Evolutionary conservation across 2,797 vertebrate genomes (phyloP).

Genomic region (Poeciliopsis gracilis): DNA sequence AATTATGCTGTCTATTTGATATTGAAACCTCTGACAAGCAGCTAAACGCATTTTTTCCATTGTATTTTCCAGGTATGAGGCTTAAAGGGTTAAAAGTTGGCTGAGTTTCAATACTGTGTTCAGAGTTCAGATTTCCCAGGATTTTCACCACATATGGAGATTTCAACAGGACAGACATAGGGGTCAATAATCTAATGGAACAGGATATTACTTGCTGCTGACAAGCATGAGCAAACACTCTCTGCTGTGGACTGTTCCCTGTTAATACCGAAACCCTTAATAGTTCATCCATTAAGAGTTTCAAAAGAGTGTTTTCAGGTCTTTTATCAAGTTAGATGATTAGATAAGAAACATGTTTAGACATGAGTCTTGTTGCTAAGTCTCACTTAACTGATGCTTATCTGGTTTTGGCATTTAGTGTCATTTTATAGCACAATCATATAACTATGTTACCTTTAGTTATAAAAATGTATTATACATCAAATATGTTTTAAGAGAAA

Average conservation of each 20-base stretch:
- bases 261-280: slow-evolving; percentile 2
- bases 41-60: no score
- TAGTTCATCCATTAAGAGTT: slow-evolving; percentile 33
- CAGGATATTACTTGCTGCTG: slow-evolving; percentile 4
- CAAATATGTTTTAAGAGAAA: no score
- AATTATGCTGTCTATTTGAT: not conserved
- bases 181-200: not conserved
- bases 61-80: no score
- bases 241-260: slow-evolving; percentile 8
- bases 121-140: not conserved
- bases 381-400: not conserved
- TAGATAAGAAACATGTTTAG: slow-evolving; percentile 15
- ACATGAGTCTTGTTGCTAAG: slow-evolving; percentile 1
- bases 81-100: not conserved
- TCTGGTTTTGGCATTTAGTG: not conserved
- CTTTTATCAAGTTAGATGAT: slow-evolving; percentile 23
- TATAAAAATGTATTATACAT: no score
- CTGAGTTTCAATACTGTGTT: not conserved
- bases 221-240: slow-evolving; percentile 12
- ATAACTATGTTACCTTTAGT: no score
- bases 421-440: no score
- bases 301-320: not conserved
- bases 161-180: not conserved
- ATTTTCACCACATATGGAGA: slow-evolving; percentile 15
- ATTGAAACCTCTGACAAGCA: not conserved